A percentile compares a stretch with the other conserved stretches of the same genome.
Evolutionary conservation across 2,888 invertebrate species (phyloP).

Genomic region (Andrena hattorfiana): DNA sequence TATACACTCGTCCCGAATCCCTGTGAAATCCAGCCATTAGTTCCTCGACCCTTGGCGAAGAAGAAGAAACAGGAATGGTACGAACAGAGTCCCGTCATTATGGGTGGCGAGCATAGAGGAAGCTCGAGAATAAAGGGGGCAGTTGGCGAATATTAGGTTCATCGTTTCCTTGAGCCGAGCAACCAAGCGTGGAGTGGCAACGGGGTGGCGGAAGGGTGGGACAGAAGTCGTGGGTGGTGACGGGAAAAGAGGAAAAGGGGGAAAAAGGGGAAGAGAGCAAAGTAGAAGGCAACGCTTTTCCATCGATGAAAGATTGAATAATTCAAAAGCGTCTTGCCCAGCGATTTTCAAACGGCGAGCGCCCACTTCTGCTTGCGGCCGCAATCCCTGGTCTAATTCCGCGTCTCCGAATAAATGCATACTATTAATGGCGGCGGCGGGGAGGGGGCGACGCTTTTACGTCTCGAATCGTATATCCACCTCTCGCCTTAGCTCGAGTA

Average conservation of each 20-base stretch:
- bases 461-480: constrained; percentile 70
- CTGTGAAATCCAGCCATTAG: not conserved
- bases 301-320: constrained; percentile 80
- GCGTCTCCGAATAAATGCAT: constrained; percentile 80
- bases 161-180: constrained; percentile 59
- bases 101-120: constrained; percentile 7
- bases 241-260: not conserved
- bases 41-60: not conserved
- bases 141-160: constrained; percentile 68
- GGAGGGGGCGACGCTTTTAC: constrained; percentile 69
- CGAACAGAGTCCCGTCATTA: constrained; percentile 28
- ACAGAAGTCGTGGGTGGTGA: constrained; percentile 2
- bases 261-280: constrained; percentile 31
- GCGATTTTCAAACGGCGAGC: constrained; percentile 78
- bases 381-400: constrained; percentile 79
- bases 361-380: constrained; percentile 71
- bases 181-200: constrained; percentile 25
- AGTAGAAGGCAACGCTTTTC: constrained; percentile 73
- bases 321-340: constrained; percentile 79
- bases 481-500: constrained; percentile 44
- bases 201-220: not conserved
- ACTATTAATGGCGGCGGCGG: constrained; percentile 72
- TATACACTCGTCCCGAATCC: not conserved
- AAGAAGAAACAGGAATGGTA: constrained; percentile 22
- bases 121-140: constrained; percentile 43